These are phyloP conservation scores for Drosophila leonis DNA, from an alignment of 2,888 invertebrate species.

Conservation along the genomic window DNA sequence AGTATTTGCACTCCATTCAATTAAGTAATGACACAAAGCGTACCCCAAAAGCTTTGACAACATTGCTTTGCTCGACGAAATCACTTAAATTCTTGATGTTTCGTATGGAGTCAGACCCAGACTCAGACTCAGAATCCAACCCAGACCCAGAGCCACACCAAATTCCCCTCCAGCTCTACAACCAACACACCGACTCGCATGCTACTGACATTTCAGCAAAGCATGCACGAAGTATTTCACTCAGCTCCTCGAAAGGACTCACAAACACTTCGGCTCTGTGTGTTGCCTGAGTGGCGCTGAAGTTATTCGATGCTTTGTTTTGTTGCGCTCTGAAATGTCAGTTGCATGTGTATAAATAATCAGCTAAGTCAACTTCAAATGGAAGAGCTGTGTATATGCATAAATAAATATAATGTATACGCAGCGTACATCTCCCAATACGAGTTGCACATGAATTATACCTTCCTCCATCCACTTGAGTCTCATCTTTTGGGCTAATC, in stretches of 20 bases:
- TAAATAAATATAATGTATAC: slow-evolving; percentile 24
- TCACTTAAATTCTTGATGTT: slow-evolving; percentile 74
- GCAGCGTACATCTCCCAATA: slow-evolving; percentile 22
- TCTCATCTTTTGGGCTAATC: slow-evolving; percentile 66
- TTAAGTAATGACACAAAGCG: slow-evolving; percentile 65
- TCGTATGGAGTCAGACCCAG: slow-evolving; percentile 6
- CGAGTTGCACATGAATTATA: slow-evolving; percentile 34
- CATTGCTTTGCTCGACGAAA: slow-evolving; percentile 45
- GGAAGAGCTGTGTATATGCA: slow-evolving; percentile 17
- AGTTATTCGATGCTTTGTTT: slow-evolving; percentile 47
- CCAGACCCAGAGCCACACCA: neutral
- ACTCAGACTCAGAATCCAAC: too few species aligned
- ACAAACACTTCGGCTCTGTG: slow-evolving; percentile 24
- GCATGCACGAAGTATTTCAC: slow-evolving; percentile 44
- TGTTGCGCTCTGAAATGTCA: slow-evolving; percentile 62
- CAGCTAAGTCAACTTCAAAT: slow-evolving; percentile 53
- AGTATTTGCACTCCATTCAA: slow-evolving; percentile 76
- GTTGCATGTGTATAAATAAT: slow-evolving; percentile 65
- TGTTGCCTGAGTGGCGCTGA: slow-evolving; percentile 13
- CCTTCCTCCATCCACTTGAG: slow-evolving; percentile 17
- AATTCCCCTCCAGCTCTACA: neutral
- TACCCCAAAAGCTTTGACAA: slow-evolving; percentile 49
- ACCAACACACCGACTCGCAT: slow-evolving; percentile 9
- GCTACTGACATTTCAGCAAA: slow-evolving; percentile 48
- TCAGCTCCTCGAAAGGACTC: slow-evolving; percentile 30